Conservation (phyloP, 35 echinoderm and acorn worm species). For the Apostichopus parvimensis region DNA sequence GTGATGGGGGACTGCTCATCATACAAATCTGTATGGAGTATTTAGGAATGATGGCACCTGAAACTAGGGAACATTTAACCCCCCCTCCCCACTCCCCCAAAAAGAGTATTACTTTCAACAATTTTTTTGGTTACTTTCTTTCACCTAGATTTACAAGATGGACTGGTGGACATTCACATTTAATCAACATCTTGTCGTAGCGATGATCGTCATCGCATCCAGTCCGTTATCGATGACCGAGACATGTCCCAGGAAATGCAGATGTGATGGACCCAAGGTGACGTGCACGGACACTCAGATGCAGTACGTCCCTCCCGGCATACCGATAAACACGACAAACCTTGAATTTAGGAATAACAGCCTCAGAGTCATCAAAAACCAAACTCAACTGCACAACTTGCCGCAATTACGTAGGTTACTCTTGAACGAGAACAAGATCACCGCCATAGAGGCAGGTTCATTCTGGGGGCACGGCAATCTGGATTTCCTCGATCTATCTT, state of each 20-base stretch:
- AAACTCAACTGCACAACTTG: conserved; percentile 44
- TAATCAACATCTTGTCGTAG: background rate
- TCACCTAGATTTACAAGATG: background rate
- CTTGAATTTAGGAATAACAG: conserved; percentile 35
- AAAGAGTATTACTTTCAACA: no score
- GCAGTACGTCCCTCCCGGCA: conserved; percentile 18
- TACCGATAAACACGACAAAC: conserved; percentile 22
- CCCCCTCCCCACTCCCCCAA: no score
- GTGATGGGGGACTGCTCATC: no score
- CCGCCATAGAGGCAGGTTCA: background rate
- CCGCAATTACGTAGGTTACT: background rate
- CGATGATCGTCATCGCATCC: background rate
- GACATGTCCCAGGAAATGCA: conserved; percentile 5
- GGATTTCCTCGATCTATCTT: conserved; percentile 27
- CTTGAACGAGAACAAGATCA: conserved; percentile 6
- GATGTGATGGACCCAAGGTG: background rate
- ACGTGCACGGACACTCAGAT: conserved; percentile 5
- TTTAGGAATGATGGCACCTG: no score
- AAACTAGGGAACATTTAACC: no score
- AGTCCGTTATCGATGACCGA: background rate
- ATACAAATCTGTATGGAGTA: no score
- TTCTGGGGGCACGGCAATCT: conserved; percentile 18
- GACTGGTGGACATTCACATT: background rate
- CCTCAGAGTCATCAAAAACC: conserved; percentile 16
- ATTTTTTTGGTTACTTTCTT: background rate